A percentile compares a stretch with the other conserved stretches of the same genome.
phyloP scores from a whole-genome alignment of 2,797 vertebrate genomes.

The Urosaurus nigricauda region DNA sequence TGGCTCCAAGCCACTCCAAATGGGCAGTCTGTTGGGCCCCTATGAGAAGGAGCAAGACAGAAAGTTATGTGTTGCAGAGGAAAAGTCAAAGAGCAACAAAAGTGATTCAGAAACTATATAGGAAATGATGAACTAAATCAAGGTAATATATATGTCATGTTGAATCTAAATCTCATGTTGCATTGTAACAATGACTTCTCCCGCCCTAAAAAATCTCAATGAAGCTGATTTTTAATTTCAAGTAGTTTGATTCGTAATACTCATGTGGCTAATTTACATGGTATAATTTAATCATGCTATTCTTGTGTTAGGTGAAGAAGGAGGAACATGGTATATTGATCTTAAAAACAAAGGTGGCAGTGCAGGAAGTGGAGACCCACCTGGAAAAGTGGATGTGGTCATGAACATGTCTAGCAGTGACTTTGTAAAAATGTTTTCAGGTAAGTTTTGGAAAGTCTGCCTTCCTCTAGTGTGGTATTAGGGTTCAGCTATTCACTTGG shows the following conservation, averaged over 20 bases:
- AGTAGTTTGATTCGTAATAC: neutral
- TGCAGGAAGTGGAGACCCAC: conserved; percentile 82
- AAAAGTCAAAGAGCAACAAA: neutral
- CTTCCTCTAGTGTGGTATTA: accelerated
- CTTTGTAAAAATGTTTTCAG: conserved; percentile 93
- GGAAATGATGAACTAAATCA: neutral
- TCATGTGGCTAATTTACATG: neutral
- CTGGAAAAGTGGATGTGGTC: conserved; percentile 83
- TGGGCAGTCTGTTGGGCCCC: too few relatives aligned
- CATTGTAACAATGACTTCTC: neutral
- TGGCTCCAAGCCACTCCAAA: too few relatives aligned
- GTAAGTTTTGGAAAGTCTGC: conserved; percentile 72
- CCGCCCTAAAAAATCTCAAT: neutral
- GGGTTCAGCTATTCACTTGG: neutral
- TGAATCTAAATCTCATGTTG: neutral
- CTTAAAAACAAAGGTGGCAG: conserved; percentile 85
- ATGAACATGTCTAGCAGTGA: conserved; percentile 89
- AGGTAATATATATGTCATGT: neutral
- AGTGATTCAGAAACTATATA: neutral
- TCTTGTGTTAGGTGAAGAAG: conserved; percentile 82
- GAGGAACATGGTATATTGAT: conserved; percentile 90
- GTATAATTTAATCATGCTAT: neutral
- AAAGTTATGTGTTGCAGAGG: neutral
- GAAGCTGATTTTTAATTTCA: neutral
- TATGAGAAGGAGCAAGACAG: neutral